Conservation (phyloP, 1,140 invertebrate species). For the Coboldia fuscipes region DNA sequence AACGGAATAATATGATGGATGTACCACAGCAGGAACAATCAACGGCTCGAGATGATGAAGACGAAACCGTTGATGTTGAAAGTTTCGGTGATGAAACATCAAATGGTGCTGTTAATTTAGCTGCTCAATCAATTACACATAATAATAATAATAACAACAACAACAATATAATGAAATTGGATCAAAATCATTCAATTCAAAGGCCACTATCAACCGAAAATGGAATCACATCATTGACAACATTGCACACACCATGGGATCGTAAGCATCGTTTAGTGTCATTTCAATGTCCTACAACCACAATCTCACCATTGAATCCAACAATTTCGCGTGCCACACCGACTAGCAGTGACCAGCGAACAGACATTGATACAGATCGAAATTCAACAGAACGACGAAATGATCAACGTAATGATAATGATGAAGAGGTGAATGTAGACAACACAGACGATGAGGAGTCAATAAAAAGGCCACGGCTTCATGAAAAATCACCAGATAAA, state of each 20-base stretch:
- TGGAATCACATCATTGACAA: slow-evolving; percentile 1
- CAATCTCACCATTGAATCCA: neutral
- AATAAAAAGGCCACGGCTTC: no score
- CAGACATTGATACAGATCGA: neutral
- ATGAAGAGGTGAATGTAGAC: slow-evolving; percentile 4
- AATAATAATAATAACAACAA: slow-evolving; percentile 16
- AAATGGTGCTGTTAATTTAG: slow-evolving; percentile 3
- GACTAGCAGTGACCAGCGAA: slow-evolving; percentile 3
- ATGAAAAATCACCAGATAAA: no score
- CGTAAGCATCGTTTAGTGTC: neutral
- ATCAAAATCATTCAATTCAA: slow-evolving; percentile 7
- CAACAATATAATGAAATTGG: slow-evolving; percentile 10
- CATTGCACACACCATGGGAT: neutral
- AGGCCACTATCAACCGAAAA: neutral
- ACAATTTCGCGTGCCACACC: slow-evolving; percentile 2
- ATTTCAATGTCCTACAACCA: neutral
- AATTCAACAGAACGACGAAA: neutral
- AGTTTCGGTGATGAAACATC: slow-evolving; percentile 18
- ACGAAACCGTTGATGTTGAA: slow-evolving; percentile 29
- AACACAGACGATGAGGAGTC: no score
- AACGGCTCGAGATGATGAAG: slow-evolving; percentile 23
- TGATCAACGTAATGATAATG: slow-evolving; percentile 2
- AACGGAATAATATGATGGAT: slow-evolving; percentile 13
- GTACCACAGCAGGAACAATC: neutral
- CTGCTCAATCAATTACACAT: slow-evolving; percentile 1